Evolutionary conservation across 2,888 invertebrate species (phyloP).

Genomic region (Caradrina clavipalpis): DNA sequence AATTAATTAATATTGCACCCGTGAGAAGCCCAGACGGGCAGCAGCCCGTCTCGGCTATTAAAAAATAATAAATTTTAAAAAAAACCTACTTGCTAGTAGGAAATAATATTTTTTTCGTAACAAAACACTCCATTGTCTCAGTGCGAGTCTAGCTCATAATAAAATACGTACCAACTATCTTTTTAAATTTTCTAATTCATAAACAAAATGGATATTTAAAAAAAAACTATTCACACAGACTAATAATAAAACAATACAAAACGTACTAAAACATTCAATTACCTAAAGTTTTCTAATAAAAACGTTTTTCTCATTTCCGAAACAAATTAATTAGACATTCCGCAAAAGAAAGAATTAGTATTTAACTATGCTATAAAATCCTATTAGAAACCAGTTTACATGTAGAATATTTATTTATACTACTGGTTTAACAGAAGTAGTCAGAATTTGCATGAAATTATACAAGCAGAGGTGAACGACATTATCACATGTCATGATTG

Average conservation of each 20-base stretch:
- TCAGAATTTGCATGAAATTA: constrained; percentile 36
- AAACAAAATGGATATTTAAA: neutral
- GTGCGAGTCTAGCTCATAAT: too few species aligned
- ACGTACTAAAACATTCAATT: neutral
- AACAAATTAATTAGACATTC: constrained; percentile 4
- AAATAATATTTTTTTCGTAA: too few species aligned
- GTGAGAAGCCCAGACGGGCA: too few species aligned
- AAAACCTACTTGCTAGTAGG: too few species aligned
- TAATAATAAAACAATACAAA: neutral
- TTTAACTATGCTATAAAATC: neutral
- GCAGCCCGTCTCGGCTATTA: too few species aligned
- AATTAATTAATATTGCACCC: too few species aligned
- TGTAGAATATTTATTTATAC: constrained; percentile 14
- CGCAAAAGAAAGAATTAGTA: neutral
- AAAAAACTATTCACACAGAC: neutral
- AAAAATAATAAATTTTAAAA: too few species aligned
- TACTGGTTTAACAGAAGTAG: neutral
- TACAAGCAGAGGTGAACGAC: constrained; percentile 43
- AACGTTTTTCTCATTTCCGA: constrained; percentile 6
- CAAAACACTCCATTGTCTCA: too few species aligned
- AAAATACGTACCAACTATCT: too few species aligned
- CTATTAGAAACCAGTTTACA: constrained; percentile 16
- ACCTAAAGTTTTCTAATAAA: neutral
- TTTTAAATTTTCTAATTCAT: neutral
- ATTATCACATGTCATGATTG: constrained; percentile 22